Conservation (phyloP, 2,113 vertebrate genomes). For the Todiramphus chloris region DNA sequence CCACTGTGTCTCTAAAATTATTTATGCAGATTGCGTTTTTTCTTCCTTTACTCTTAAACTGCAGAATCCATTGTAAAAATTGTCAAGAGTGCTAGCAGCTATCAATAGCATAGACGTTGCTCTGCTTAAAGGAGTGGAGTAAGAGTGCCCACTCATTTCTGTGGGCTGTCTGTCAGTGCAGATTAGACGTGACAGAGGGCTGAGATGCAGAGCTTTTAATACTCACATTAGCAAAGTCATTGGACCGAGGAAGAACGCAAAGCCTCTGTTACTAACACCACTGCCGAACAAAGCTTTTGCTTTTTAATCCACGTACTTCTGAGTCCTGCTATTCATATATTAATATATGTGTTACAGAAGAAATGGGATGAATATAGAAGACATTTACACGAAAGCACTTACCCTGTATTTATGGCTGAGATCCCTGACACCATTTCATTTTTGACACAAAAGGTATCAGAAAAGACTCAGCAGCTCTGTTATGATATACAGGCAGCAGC, state of each 20-base stretch:
- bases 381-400: neutral
- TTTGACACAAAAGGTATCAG: conserved; percentile 21
- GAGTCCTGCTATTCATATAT: neutral
- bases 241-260: conserved; percentile 2
- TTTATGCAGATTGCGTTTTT: conserved; percentile 19
- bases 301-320: neutral
- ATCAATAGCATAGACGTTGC: conserved; percentile 59
- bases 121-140: conserved; percentile 40
- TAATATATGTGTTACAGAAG: neutral
- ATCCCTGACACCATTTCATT: neutral
- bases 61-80: conserved; percentile 40
- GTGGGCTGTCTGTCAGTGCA: conserved; percentile 62
- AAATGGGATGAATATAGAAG: neutral
- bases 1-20: conserved; percentile 43
- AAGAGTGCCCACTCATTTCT: conserved; percentile 57
- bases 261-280: neutral
- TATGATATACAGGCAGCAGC: neutral
- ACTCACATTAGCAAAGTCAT: neutral
- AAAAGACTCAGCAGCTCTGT: neutral
- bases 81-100: neutral
- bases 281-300: neutral
- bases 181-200: conserved; percentile 30
- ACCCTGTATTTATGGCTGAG: conserved; percentile 4
- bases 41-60: neutral
- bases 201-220: conserved; percentile 44